phyloP scores from a whole-genome alignment of 1,140 invertebrate species.

The Lycorma delicatula region DNA sequence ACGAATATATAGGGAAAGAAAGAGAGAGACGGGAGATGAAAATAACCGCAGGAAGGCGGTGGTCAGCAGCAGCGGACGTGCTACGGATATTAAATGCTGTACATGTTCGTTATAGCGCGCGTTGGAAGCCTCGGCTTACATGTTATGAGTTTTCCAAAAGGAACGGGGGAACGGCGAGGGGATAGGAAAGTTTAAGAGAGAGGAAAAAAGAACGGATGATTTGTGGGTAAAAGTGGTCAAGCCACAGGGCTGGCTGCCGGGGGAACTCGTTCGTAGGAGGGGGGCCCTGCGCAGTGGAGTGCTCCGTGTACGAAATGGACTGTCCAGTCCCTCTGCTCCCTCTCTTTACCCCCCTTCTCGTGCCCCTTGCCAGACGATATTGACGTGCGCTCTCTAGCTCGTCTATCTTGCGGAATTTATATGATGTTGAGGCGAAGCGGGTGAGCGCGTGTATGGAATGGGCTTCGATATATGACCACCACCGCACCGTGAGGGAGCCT shows the following conservation, averaged over 20 bases:
- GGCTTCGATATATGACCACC: slow-evolving; percentile 18
- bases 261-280: not conserved
- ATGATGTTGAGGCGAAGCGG: slow-evolving; percentile 18
- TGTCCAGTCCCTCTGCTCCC: slow-evolving; percentile 7
- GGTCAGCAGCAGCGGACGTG: slow-evolving; percentile 15
- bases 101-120: slow-evolving; percentile 12
- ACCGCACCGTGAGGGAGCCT: not conserved
- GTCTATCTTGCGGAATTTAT: slow-evolving; percentile 21
- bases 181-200: slow-evolving; percentile 16
- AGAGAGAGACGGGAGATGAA: not conserved
- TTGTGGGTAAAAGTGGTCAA: slow-evolving; percentile 15
- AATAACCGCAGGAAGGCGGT: slow-evolving; percentile 8
- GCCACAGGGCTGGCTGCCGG: not conserved
- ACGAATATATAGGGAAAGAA: not conserved
- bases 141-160: slow-evolving; percentile 20
- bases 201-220: slow-evolving; percentile 18
- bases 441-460: slow-evolving; percentile 16
- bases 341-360: no score
- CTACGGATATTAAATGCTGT: slow-evolving; percentile 14
- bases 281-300: slow-evolving; percentile 4
- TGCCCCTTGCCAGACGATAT: slow-evolving; percentile 3
- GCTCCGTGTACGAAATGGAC: not conserved
- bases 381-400: slow-evolving; percentile 8
- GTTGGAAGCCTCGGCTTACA: slow-evolving; percentile 11
- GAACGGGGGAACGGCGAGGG: not conserved